These are phyloP conservation scores for Strongylocentrotus purpuratus DNA, from an alignment of 35 echinoderm and acorn worm genomes.

Conservation along the genomic window DNA sequence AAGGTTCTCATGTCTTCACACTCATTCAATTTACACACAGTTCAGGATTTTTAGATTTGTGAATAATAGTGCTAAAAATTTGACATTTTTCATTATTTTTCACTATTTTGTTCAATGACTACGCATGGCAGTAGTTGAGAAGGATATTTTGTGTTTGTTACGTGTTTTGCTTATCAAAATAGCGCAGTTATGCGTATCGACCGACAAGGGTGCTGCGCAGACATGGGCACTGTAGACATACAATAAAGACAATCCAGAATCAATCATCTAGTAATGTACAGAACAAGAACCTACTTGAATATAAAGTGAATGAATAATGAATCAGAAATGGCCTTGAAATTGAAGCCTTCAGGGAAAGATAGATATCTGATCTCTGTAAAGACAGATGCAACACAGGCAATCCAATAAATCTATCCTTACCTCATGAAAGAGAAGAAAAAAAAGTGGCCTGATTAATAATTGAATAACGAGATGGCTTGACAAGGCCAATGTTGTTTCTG, in stretches of 20 bases:
- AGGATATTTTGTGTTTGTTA: too few species aligned
- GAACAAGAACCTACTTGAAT: not conserved
- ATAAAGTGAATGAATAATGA: not conserved
- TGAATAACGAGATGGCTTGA: not conserved
- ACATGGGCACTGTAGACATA: not conserved
- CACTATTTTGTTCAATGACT: too few species aligned
- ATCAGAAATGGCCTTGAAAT: not conserved
- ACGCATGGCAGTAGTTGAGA: too few species aligned
- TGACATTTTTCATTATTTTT: too few species aligned
- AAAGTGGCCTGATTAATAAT: not conserved
- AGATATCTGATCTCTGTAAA: not conserved
- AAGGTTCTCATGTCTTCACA: too few species aligned
- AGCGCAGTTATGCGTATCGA: too few species aligned
- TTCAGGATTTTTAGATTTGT: too few species aligned
- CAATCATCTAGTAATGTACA: not conserved
- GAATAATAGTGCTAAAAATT: too few species aligned
- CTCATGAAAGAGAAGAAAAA: not conserved
- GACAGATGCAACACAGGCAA: not conserved
- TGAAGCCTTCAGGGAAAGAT: not conserved
- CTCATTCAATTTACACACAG: too few species aligned
- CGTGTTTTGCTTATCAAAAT: too few species aligned
- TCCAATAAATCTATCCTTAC: not conserved
- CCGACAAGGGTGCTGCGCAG: too few species aligned
- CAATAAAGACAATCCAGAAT: not conserved
- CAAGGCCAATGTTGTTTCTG: not conserved